Evolutionary conservation across 2,888 invertebrate genomes (phyloP).

Genomic region (Yponomeuta plumbellus): DNA sequence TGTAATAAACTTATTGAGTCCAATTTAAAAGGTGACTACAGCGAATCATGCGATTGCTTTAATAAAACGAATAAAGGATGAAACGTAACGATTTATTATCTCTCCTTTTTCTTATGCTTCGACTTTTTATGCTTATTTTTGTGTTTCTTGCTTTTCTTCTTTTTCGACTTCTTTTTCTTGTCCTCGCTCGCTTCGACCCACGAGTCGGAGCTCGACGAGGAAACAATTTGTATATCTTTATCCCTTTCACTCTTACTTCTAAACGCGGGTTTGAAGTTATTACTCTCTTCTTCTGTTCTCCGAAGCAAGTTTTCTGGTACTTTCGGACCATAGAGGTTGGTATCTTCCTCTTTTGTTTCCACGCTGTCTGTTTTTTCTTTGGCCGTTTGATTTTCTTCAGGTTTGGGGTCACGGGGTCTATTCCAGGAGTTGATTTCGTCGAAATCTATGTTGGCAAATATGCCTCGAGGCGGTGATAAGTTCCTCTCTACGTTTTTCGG

Average conservation of each 20-base stretch:
- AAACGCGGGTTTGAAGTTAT: constrained; percentile 36
- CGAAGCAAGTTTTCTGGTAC: constrained; percentile 68
- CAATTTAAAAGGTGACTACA: too few species aligned
- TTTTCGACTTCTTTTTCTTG: constrained; percentile 52
- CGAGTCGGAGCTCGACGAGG: constrained; percentile 57
- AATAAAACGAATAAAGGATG: not conserved
- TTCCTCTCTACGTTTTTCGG: constrained; percentile 78
- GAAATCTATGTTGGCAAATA: constrained; percentile 81
- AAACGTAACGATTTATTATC: constrained; percentile 26
- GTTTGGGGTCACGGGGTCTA: constrained; percentile 35
- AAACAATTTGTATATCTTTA: constrained; percentile 28
- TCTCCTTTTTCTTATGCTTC: constrained; percentile 62
- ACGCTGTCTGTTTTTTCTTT: constrained; percentile 26
- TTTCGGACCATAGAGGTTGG: constrained; percentile 75
- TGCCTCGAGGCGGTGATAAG: constrained; percentile 82
- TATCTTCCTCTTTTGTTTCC: constrained; percentile 26
- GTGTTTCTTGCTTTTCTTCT: constrained; percentile 67
- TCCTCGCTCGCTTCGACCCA: constrained; percentile 72
- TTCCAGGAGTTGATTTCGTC: constrained; percentile 74
- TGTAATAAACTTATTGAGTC: too few species aligned
- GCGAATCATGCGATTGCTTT: too few species aligned
- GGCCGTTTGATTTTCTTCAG: constrained; percentile 18
- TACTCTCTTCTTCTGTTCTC: constrained; percentile 24
- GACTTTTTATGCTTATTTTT: constrained; percentile 61
- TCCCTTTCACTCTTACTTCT: constrained; percentile 33